Evolutionary conservation across 2,888 invertebrate genomes (phyloP).

Genomic region (Tanypteryx hageni): DNA sequence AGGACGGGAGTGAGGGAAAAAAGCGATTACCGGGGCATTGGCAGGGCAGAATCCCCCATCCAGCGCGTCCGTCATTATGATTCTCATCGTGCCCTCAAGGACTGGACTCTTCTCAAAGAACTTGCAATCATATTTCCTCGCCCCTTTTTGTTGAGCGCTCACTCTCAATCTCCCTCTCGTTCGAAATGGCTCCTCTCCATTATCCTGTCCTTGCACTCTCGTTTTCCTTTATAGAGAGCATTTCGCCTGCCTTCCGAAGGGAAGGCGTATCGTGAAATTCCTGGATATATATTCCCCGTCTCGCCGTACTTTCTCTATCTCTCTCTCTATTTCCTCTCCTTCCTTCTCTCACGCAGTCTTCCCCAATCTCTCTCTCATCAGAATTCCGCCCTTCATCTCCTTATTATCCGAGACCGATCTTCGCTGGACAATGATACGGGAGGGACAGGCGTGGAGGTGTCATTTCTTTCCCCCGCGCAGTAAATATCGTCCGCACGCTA

Average conservation of each 20-base stretch:
- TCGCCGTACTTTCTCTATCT: too few species aligned
- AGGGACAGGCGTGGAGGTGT: too few species aligned
- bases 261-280: not conserved
- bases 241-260: not conserved
- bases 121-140: conserved; percentile 11
- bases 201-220: not conserved
- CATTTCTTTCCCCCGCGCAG: too few species aligned
- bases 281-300: not conserved
- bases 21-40: not conserved
- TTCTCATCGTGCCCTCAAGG: conserved; percentile 17
- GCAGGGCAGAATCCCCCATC: not conserved
- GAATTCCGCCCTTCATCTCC: too few species aligned
- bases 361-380: too few species aligned
- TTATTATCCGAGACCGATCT: too few species aligned
- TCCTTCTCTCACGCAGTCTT: too few species aligned
- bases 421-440: too few species aligned
- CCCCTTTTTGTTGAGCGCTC: not conserved
- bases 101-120: not conserved
- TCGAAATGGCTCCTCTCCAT: not conserved
- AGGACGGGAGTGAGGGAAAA: not conserved
- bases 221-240: not conserved
- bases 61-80: not conserved
- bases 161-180: not conserved
- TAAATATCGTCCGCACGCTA: too few species aligned
- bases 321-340: too few species aligned